These are phyloP conservation scores for Solea solea DNA, from an alignment of 2,113 vertebrate genomes.

Conservation along the genomic window DNA sequence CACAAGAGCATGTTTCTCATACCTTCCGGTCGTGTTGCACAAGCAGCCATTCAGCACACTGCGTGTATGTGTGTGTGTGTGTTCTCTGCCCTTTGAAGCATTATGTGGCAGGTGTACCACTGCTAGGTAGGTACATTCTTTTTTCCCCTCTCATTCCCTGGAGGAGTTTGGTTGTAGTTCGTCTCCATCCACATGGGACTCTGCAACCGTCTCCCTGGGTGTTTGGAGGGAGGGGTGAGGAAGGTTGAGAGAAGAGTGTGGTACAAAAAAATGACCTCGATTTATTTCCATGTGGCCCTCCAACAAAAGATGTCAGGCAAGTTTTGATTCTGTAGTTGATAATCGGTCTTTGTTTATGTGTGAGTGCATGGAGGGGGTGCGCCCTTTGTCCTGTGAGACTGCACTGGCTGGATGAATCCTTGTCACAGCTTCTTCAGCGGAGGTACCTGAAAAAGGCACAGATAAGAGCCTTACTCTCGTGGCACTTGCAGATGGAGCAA, in stretches of 20 bases:
- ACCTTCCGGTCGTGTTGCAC: constrained; percentile 33
- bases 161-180: constrained; percentile 57
- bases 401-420: constrained; percentile 35
- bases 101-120: constrained; percentile 63
- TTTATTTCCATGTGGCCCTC: constrained; percentile 67
- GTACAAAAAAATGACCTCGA: constrained; percentile 64
- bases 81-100: constrained; percentile 63
- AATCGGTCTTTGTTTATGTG: constrained; percentile 46
- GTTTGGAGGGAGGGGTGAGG: constrained; percentile 34
- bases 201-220: constrained; percentile 47
- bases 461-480: constrained; percentile 55
- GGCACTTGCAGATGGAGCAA: constrained; percentile 48
- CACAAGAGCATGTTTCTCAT: constrained; percentile 52
- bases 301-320: constrained; percentile 58
- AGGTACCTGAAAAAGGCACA: constrained; percentile 42
- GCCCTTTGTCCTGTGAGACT: constrained; percentile 44
- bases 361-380: constrained; percentile 1
- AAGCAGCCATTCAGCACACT: constrained; percentile 20
- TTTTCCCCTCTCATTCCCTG: constrained; percentile 46
- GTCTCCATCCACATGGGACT: constrained; percentile 55
- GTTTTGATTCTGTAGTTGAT: constrained; percentile 63
- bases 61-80: constrained; percentile 61
- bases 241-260: constrained; percentile 30
- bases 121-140: constrained; percentile 49
- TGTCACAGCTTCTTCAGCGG: constrained; percentile 40